Evolutionary conservation across 1,140 invertebrate genomes (phyloP).

Genomic region (Andricus grossulariae): DNA sequence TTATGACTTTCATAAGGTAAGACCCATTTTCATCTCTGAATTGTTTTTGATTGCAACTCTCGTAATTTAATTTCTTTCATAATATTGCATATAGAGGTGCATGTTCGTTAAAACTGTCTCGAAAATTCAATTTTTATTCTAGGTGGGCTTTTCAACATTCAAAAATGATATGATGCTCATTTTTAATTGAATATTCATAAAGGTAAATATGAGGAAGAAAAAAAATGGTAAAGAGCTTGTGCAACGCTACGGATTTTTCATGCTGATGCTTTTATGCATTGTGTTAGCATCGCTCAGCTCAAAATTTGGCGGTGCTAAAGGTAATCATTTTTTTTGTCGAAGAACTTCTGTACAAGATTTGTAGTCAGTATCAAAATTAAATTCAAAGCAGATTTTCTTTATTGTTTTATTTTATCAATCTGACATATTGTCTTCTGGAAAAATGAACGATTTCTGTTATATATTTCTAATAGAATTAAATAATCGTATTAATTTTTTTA

Average conservation of each 20-base stretch:
- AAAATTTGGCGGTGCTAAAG: constrained; percentile 67
- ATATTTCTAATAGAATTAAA: constrained; percentile 18
- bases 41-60: not conserved
- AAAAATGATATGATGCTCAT: not conserved
- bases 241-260: constrained; percentile 67
- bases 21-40: not conserved
- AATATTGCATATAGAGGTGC: no score
- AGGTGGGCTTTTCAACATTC: not conserved
- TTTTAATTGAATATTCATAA: not conserved
- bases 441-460: constrained; percentile 1
- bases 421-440: not conserved
- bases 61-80: no score
- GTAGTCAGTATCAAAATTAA: no score
- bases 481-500: constrained; percentile 46
- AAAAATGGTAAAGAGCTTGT: not conserved
- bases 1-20: not conserved
- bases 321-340: constrained; percentile 52
- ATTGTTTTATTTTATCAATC: no score
- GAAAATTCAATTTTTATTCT: not conserved
- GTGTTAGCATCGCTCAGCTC: constrained; percentile 67
- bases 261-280: constrained; percentile 67
- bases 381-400: no score
- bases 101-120: no score
- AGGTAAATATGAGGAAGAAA: not conserved
- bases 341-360: constrained; percentile 25